phyloP scores from a whole-genome alignment of 2,113 vertebrate genomes.

The Emydura subglobosa region DNA sequence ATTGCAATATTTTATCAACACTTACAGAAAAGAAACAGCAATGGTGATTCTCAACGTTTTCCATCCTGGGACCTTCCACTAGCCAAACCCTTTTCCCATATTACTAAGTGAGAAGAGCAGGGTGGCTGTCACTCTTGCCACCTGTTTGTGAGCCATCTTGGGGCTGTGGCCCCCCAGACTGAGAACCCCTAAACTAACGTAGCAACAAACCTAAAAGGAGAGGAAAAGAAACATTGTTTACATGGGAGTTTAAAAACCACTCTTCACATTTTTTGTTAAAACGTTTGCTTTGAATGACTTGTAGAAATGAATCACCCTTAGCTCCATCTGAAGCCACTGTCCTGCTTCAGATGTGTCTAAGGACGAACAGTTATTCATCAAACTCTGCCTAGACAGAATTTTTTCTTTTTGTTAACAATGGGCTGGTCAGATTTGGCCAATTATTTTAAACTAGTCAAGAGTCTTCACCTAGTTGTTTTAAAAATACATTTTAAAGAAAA shows the following conservation, averaged over 20 bases:
- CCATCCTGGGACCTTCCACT: neutral
- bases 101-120: neutral
- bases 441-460: slow-evolving; percentile 43
- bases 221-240: neutral
- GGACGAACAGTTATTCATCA: slow-evolving; percentile 39
- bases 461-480: slow-evolving; percentile 40
- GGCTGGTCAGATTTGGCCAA: slow-evolving; percentile 27
- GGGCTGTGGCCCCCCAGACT: neutral
- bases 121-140: neutral
- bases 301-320: slow-evolving; percentile 64
- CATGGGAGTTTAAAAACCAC: slow-evolving; percentile 22
- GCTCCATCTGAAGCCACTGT: slow-evolving; percentile 45
- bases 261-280: slow-evolving; percentile 77
- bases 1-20: neutral
- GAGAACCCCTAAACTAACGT: neutral
- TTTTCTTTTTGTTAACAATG: slow-evolving; percentile 38
- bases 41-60: neutral
- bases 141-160: neutral
- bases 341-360: slow-evolving; percentile 37
- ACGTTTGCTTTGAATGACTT: slow-evolving; percentile 64
- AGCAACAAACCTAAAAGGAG: neutral
- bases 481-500: slow-evolving; percentile 46
- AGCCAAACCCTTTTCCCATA: neutral
- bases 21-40: neutral
- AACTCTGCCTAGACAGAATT: slow-evolving; percentile 28